phyloP scores from a whole-genome alignment of 2,797 vertebrate genomes.

The Remorina albescens region DNA sequence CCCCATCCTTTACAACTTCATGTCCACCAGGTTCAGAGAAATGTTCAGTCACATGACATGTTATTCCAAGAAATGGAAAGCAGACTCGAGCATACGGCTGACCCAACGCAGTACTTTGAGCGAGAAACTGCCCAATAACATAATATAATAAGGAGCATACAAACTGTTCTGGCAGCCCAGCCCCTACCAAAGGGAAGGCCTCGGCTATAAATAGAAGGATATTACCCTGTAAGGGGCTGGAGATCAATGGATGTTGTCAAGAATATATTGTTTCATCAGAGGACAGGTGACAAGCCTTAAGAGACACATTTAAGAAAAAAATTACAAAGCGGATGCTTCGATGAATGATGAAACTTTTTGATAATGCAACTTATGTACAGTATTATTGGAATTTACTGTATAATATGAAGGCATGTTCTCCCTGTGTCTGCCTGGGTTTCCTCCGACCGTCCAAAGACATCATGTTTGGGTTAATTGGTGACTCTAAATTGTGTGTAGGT shows the following conservation, averaged over 20 bases:
- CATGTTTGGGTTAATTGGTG: too few species aligned
- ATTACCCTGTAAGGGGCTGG: background rate
- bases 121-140: slow-evolving; percentile 44
- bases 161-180: background rate
- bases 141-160: background rate
- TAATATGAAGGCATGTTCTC: slow-evolving; percentile 10
- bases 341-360: slow-evolving; percentile 24
- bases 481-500: too few species aligned
- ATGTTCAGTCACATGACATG: slow-evolving; percentile 90
- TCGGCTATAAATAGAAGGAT: background rate
- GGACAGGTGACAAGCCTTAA: background rate
- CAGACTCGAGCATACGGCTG: slow-evolving; percentile 67
- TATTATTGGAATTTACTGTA: slow-evolving; percentile 18
- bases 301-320: background rate
- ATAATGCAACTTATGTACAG: slow-evolving; percentile 17
- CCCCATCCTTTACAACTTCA: slow-evolving; percentile 93
- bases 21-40: slow-evolving; percentile 93
- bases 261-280: background rate
- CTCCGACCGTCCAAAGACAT: too few species aligned
- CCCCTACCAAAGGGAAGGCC: background rate
- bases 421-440: too few species aligned
- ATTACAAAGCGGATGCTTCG: background rate
- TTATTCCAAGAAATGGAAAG: background rate
- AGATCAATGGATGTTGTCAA: background rate
- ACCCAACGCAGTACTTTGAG: slow-evolving; percentile 83